Conservation (phyloP, 2,888 invertebrate genomes). For the Drosophila cracens region DNA sequence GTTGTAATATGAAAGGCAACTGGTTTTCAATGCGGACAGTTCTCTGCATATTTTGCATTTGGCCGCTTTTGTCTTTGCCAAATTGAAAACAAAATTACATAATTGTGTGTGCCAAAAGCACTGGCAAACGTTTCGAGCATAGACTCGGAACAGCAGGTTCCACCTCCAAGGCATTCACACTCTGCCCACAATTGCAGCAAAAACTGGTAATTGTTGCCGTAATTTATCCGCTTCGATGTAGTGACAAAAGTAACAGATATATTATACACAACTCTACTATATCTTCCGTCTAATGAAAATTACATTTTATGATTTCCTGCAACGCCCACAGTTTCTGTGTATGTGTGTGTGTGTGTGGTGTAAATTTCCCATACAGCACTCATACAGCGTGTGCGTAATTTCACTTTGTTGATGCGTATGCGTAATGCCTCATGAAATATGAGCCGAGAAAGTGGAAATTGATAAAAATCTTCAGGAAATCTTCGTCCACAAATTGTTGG, state of each 20-base stretch:
- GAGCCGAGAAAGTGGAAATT: constrained; percentile 29
- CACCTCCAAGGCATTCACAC: constrained; percentile 66
- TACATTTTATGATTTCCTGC: constrained; percentile 74
- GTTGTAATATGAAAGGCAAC: constrained; percentile 38
- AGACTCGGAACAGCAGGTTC: constrained; percentile 34
- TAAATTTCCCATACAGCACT: constrained; percentile 50
- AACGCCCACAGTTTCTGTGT: constrained; percentile 48
- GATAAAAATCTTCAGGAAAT: constrained; percentile 17
- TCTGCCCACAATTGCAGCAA: constrained; percentile 64
- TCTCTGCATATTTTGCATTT: constrained; percentile 33
- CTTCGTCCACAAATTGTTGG: constrained; percentile 34
- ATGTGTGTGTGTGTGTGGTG: constrained; percentile 20
- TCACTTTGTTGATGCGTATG: constrained; percentile 56
- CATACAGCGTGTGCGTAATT: constrained; percentile 59
- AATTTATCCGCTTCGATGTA: constrained; percentile 48
- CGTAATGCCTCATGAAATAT: constrained; percentile 61
- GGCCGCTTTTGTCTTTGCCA: constrained; percentile 37
- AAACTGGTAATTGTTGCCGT: constrained; percentile 63
- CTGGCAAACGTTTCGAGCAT: constrained; percentile 14
- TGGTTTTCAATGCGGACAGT: constrained; percentile 27
- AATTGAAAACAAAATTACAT: constrained; percentile 61
- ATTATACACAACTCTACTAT: constrained; percentile 39
- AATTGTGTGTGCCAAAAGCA: constrained; percentile 45
- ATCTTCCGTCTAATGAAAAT: constrained; percentile 76
- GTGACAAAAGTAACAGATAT: constrained; percentile 61